Percentiles rank a stretch among this genome's conserved stretches.
Evolutionary conservation across 2,888 invertebrate genomes (phyloP).

Genomic region (Ischnus inquisitorius): DNA sequence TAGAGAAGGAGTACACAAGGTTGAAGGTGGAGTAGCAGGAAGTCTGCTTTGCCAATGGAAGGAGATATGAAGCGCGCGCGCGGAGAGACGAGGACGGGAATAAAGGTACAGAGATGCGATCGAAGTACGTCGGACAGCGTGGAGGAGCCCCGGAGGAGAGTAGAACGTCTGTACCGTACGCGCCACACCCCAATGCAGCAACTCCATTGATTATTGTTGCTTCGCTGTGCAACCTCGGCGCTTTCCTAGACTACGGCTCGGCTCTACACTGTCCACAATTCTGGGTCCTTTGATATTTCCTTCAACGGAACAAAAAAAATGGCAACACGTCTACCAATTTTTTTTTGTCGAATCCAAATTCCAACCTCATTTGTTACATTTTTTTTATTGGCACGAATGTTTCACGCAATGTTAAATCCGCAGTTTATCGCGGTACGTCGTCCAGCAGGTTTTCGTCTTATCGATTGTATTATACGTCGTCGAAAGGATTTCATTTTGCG

Average conservation of each 20-base stretch:
- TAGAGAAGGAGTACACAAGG: constrained; percentile 26
- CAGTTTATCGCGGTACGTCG: neutral
- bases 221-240: constrained; percentile 50
- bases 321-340: neutral
- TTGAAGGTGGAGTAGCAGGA: constrained; percentile 44
- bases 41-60: constrained; percentile 55
- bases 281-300: neutral
- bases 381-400: neutral
- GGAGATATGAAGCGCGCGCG: constrained; percentile 60
- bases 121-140: constrained; percentile 82
- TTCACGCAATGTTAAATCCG: neutral
- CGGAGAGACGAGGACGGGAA: constrained; percentile 56
- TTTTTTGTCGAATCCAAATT: neutral
- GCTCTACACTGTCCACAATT: neutral
- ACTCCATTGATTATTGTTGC: constrained; percentile 85
- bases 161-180: constrained; percentile 73
- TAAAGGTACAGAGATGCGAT: constrained; percentile 76
- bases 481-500: neutral
- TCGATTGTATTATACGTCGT: neutral
- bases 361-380: neutral
- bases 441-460: constrained; percentile 1
- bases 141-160: constrained; percentile 75
- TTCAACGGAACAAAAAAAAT: constrained; percentile 3
- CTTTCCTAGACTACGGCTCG: constrained; percentile 35
- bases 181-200: constrained; percentile 84